Conservation (phyloP, 1,140 invertebrate species). For the Drosophila kohkoa region DNA sequence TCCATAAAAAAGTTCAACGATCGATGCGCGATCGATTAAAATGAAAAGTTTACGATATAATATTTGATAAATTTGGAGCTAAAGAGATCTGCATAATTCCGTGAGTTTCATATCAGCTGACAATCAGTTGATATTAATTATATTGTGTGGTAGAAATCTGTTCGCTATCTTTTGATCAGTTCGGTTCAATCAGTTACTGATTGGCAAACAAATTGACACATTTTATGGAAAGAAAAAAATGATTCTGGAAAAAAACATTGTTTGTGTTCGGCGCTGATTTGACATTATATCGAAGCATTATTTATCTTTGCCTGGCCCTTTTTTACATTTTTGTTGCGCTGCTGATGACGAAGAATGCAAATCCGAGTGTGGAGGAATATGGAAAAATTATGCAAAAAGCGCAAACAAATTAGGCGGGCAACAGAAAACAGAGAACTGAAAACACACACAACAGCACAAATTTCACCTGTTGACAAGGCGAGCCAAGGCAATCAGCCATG, state of each 20-base stretch:
- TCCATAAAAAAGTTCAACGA: slow-evolving; percentile 5
- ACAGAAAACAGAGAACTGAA: too few species aligned
- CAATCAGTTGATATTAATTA: slow-evolving; percentile 5
- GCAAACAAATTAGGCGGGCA: slow-evolving; percentile 64
- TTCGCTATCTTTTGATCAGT: slow-evolving; percentile 15
- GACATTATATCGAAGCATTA: slow-evolving; percentile 70
- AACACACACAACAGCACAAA: slow-evolving; percentile 27
- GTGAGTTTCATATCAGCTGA: background rate
- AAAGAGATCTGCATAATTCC: slow-evolving; percentile 5
- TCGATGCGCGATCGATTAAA: slow-evolving; percentile 4
- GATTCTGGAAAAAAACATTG: slow-evolving; percentile 27
- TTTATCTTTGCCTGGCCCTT: slow-evolving; percentile 23
- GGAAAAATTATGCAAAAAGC: slow-evolving; percentile 63
- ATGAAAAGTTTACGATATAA: slow-evolving; percentile 1
- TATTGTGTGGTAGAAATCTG: background rate
- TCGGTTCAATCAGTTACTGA: slow-evolving; percentile 13
- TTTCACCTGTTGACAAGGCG: slow-evolving; percentile 70
- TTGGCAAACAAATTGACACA: slow-evolving; percentile 24
- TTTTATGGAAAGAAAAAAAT: slow-evolving; percentile 9
- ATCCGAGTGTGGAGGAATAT: slow-evolving; percentile 56
- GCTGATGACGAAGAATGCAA: slow-evolving; percentile 59
- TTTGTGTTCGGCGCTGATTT: slow-evolving; percentile 50
- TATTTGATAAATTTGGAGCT: background rate
- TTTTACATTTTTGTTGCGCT: slow-evolving; percentile 9
- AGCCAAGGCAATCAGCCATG: slow-evolving; percentile 66